Evolutionary conservation across 2,113 vertebrate genomes (phyloP), one percentile per base, ranked within the genome.

Genomic region (Hymenochirus boettgeri): DNA sequence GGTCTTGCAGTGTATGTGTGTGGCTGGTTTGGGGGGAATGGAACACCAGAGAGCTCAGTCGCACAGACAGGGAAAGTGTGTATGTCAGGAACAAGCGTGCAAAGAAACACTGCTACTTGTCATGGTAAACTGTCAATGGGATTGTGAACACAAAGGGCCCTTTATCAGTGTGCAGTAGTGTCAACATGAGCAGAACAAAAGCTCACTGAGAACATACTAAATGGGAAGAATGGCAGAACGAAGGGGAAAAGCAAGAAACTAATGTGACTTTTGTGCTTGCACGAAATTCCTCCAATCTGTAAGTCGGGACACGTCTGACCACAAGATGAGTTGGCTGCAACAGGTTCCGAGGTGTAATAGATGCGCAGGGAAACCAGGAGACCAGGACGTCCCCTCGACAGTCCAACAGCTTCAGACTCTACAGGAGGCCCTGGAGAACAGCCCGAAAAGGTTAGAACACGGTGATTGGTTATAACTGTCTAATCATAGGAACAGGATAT

Each of bases 291-390:
- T 31, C 29, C 29, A 6, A 6, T 31, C 13, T 42, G 39, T 18
- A 9, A 33, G n/a, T n/a, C n/a, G n/a, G n/a, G 18, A 31, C 17
- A 7, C 11, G 42, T 39, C n/a, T 37, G 22, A 3, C 19, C 10
- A 11, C 29, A 66, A 81, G 73, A 89, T 91, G 89, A 76, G 84
- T 67, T 83, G 72, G 70, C 82, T 90, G 6, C 90, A 93, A 67
- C 89, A 82, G 58, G 91, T 46, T 98, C 95, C 0, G 93, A 97
- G 70, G 95, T 95, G 1, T 95, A 90, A 78, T 97, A 97, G 86
- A 96, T 97, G 94, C 91, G 72, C 94, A 94, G 82, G 94, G 96
- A 77, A 96, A 96, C 57, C 90, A 88, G 6, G 93, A 97, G 80
- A 86, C 83, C 1, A 88, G 89, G 27, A 70, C 76, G 0, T 73